A percentile compares a stretch with the other conserved stretches of the same genome.
phyloP scores from a whole-genome alignment of 2,888 invertebrate genomes.

The Yponomeuta evonymella region DNA sequence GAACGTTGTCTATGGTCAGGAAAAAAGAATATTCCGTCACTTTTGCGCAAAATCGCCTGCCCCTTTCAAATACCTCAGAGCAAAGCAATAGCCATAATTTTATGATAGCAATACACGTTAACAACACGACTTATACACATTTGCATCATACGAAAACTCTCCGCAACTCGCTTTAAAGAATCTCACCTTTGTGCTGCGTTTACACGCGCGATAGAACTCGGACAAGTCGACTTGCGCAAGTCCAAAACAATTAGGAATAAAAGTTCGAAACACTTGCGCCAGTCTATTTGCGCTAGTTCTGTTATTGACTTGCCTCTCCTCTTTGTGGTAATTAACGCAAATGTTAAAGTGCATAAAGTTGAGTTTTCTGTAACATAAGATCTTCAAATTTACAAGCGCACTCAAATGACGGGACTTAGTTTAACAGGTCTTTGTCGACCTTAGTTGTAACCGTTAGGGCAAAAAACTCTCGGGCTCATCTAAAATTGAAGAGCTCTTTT shows the following conservation, averaged over 20 bases:
- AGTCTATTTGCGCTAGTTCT: not conserved
- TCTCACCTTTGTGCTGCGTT: not conserved
- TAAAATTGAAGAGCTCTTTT: too few species aligned
- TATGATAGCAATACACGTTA: not conserved
- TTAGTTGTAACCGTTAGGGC: too few species aligned
- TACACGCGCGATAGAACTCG: not conserved
- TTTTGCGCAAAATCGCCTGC: too few species aligned
- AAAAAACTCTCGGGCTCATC: too few species aligned
- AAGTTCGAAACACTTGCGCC: not conserved
- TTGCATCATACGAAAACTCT: not conserved
- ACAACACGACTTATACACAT: not conserved
- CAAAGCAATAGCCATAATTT: not conserved
- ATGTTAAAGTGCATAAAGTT: not conserved
- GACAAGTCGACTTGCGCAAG: not conserved
- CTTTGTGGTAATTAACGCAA: not conserved
- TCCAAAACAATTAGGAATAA: not conserved
- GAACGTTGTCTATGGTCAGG: too few species aligned
- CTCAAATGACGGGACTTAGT: not conserved
- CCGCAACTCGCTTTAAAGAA: not conserved
- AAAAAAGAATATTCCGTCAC: too few species aligned
- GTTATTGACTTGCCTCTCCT: not conserved
- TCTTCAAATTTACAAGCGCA: not conserved
- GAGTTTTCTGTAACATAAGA: not conserved
- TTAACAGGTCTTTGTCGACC: too few species aligned
- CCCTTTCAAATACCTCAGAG: not conserved